phyloP scores from a whole-genome alignment of 1,140 invertebrate genomes.

The Hyphantria cunea region DNA sequence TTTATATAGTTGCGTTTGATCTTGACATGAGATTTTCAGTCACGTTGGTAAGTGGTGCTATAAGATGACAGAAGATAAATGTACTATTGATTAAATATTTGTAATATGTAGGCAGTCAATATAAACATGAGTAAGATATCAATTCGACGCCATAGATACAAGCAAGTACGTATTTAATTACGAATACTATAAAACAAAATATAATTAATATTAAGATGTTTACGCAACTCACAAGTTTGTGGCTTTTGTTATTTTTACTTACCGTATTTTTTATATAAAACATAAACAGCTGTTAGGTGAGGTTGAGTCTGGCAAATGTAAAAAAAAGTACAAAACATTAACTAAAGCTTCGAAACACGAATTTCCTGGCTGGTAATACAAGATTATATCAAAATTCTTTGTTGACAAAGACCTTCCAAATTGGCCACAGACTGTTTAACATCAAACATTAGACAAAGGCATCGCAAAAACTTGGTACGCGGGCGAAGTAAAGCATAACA shows the following conservation, averaged over 20 bases:
- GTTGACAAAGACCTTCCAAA: conserved; percentile 15
- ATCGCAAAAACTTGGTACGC: conserved; percentile 28
- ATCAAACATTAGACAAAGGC: conserved; percentile 25
- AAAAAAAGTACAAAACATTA: not conserved
- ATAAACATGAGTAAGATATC: not conserved
- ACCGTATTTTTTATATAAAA: not conserved
- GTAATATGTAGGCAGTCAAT: not conserved
- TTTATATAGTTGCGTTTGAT: too few relatives aligned
- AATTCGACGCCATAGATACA: not conserved
- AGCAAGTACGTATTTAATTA: not conserved
- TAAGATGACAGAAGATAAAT: too few relatives aligned
- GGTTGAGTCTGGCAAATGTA: not conserved
- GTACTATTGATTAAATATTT: too few relatives aligned
- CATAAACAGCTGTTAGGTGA: too few relatives aligned
- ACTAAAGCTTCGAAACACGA: not conserved
- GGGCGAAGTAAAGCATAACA: conserved; percentile 23
- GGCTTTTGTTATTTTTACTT: not conserved
- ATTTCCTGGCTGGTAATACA: conserved; percentile 13
- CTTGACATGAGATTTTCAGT: too few relatives aligned
- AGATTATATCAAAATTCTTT: conserved; percentile 27
- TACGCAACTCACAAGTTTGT: not conserved
- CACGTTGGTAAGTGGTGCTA: too few relatives aligned
- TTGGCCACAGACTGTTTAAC: conserved; percentile 22
- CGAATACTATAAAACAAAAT: not conserved
- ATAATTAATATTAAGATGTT: not conserved